Percentiles rank a stretch among this genome's conserved stretches.
These are phyloP conservation scores for Philopedon plagiatum DNA, from an alignment of 2,888 invertebrate genomes.

Conservation along the genomic window DNA sequence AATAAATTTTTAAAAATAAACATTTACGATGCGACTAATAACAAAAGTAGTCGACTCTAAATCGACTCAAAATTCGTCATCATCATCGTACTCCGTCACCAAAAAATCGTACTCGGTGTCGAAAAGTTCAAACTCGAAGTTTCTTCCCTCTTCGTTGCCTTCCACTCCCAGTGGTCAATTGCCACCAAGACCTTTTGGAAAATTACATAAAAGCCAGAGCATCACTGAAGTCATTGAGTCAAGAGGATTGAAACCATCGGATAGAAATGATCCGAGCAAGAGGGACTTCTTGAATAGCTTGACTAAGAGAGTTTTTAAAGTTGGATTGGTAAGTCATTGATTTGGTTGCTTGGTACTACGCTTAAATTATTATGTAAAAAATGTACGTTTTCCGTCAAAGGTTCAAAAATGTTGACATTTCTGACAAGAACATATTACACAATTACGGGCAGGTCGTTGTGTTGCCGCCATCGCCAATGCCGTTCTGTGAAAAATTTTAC, in stretches of 20 bases:
- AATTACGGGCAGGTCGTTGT: too few species aligned
- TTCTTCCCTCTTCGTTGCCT: conserved; percentile 56
- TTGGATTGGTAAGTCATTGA: conserved; percentile 80
- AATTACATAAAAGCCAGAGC: conserved; percentile 63
- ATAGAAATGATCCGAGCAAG: conserved; percentile 86
- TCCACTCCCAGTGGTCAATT: conserved; percentile 55
- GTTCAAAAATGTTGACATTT: too few species aligned
- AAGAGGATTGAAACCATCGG: conserved; percentile 89
- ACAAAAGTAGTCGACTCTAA: conserved; percentile 60
- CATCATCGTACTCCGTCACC: conserved; percentile 52
- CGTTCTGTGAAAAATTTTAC: too few species aligned
- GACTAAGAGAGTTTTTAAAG: conserved; percentile 86
- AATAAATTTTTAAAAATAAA: neutral
- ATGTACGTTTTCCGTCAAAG: too few species aligned
- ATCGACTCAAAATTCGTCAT: conserved; percentile 44
- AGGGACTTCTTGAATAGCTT: conserved; percentile 84
- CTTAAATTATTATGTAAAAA: too few species aligned
- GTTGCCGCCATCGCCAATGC: too few species aligned
- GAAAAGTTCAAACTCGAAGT: conserved; percentile 56
- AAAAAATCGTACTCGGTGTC: conserved; percentile 56
- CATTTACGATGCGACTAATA: conserved; percentile 56
- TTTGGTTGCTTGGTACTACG: neutral
- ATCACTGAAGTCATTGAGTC: conserved; percentile 75
- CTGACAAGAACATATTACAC: too few species aligned
- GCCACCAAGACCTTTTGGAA: conserved; percentile 53